Evolutionary conservation across 2,888 invertebrate genomes (phyloP).

Genomic region (Diplazon laetatorius): DNA sequence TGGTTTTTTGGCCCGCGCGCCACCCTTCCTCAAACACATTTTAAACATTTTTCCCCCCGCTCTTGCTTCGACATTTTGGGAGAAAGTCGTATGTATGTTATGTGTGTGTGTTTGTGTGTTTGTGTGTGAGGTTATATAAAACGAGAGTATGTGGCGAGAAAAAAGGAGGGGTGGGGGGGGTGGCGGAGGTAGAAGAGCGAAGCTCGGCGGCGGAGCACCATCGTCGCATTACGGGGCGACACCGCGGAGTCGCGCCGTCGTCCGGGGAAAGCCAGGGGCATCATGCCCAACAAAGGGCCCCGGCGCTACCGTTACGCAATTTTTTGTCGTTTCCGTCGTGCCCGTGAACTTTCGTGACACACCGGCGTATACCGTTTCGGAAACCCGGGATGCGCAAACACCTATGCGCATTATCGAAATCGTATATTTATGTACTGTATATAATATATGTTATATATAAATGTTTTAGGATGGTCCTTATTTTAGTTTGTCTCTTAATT

Average conservation of each 20-base stretch:
- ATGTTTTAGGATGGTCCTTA: no score
- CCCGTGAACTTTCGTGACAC: slow-evolving; percentile 16
- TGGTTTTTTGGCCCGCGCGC: slow-evolving; percentile 45
- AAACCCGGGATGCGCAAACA: not conserved
- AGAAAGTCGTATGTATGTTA: slow-evolving; percentile 4
- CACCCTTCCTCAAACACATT: slow-evolving; percentile 81
- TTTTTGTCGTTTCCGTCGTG: slow-evolving; percentile 65
- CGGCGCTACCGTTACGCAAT: slow-evolving; percentile 72
- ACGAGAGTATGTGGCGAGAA: slow-evolving; percentile 6
- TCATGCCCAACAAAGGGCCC: slow-evolving; percentile 49
- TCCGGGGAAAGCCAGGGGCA: slow-evolving; percentile 61
- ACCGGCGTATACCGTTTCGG: slow-evolving; percentile 19
- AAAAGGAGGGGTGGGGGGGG: not conserved
- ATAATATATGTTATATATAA: no score
- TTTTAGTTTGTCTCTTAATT: no score
- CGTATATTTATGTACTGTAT: no score
- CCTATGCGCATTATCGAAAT: not conserved
- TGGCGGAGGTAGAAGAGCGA: no score
- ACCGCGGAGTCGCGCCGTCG: not conserved
- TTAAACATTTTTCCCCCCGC: slow-evolving; percentile 77
- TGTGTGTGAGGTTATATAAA: slow-evolving; percentile 3
- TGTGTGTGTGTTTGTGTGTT: not conserved
- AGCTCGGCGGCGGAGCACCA: slow-evolving; percentile 1
- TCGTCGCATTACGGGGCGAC: slow-evolving; percentile 15
- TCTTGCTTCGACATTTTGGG: slow-evolving; percentile 67